These are phyloP conservation scores for Cirrhinus mrigala DNA, from an alignment of 2,797 vertebrate genomes.

Conservation along the genomic window DNA sequence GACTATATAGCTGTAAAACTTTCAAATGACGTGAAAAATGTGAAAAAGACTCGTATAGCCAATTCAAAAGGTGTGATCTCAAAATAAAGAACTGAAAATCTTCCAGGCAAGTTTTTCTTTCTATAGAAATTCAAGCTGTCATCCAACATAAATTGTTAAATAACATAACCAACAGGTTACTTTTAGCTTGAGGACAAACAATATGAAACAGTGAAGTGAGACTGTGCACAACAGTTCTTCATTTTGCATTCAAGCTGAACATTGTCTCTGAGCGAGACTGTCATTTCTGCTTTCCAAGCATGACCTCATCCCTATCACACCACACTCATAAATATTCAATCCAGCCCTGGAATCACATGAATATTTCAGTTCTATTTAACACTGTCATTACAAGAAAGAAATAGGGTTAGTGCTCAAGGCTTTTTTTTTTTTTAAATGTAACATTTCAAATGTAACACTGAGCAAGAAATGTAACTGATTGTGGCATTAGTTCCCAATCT, in stretches of 20 bases:
- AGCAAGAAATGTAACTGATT: not conserved
- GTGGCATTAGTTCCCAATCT: not conserved
- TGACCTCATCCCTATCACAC: slow-evolving; percentile 43
- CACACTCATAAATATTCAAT: slow-evolving; percentile 49
- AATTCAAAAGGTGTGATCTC: not conserved
- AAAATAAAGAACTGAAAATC: slow-evolving; percentile 1
- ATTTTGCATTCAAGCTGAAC: slow-evolving; percentile 36
- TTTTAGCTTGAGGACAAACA: slow-evolving; percentile 6
- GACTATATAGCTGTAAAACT: no score
- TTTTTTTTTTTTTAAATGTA: no score
- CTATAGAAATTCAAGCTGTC: not conserved
- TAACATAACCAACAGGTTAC: not conserved
- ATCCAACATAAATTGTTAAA: not conserved
- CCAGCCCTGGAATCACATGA: slow-evolving; percentile 35
- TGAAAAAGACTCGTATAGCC: no score
- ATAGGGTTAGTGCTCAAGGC: not conserved
- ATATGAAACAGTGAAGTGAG: slow-evolving; percentile 28
- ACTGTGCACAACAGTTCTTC: slow-evolving; percentile 21
- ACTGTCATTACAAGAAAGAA: slow-evolving; percentile 15
- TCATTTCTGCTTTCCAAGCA: slow-evolving; percentile 44
- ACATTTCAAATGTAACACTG: not conserved
- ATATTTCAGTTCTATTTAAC: slow-evolving; percentile 49
- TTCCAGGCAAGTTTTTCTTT: not conserved
- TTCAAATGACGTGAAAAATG: no score
- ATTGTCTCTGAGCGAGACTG: slow-evolving; percentile 34